phyloP scores from a whole-genome alignment of 2,797 vertebrate genomes.

The Acomys russatus region DNA sequence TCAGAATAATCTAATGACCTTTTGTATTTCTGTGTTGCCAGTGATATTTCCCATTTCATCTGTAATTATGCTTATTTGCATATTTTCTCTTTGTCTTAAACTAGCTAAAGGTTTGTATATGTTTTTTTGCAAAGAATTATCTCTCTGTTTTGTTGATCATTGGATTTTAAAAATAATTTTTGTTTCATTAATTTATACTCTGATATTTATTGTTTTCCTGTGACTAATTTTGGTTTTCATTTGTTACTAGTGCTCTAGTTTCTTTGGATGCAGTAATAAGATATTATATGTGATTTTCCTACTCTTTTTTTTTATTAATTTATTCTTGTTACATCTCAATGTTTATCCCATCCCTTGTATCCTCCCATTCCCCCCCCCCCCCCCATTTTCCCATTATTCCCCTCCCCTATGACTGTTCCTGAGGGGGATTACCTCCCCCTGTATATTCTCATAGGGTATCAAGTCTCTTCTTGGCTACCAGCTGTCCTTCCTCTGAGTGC shows the following conservation, averaged over 20 bases:
- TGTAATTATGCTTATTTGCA: background rate
- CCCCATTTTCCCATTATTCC: too few relatives aligned
- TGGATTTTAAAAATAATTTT: background rate
- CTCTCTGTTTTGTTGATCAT: background rate
- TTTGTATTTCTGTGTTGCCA: background rate
- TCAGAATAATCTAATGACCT: background rate
- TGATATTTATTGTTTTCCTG: background rate
- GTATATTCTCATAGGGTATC: too few relatives aligned
- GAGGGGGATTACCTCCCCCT: too few relatives aligned
- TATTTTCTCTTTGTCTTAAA: background rate
- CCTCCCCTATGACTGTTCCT: too few relatives aligned
- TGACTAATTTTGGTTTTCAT: background rate
- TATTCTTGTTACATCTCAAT: too few relatives aligned
- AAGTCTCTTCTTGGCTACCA: too few relatives aligned
- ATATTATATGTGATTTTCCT: background rate
- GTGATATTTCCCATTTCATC: background rate
- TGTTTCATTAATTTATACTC: background rate
- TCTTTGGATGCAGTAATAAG: background rate
- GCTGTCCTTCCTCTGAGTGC: too few relatives aligned
- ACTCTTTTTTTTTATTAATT: too few relatives aligned
- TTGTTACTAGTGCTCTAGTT: background rate
- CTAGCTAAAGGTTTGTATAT: background rate
- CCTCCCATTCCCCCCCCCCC: too few relatives aligned
- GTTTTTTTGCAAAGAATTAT: background rate
- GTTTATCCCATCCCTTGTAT: too few relatives aligned